Base-by-base conservation (phyloP, 2,797 vertebrate genomes). In the Knipowitschia caucasica region DNA sequence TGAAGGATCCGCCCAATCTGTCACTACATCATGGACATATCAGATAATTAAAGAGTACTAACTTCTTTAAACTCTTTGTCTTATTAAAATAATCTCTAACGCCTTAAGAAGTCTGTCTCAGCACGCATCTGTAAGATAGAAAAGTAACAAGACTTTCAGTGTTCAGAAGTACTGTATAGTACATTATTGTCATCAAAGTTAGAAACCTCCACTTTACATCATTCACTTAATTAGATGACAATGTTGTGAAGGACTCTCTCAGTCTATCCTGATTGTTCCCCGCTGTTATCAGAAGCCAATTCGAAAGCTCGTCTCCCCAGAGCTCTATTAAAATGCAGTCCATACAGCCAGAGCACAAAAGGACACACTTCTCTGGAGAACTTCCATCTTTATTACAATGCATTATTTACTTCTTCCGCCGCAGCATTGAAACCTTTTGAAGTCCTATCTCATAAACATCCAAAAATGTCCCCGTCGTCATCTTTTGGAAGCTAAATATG, bases 401-500 rank as follows among this genome's bases (percentile, higher is more conserved):
- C 46, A 49, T 49, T 49, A 49, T 49, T 49, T 49, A 49, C 46
- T 49, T 49, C 46, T 30, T 34, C 29, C 18, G 46, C 11, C 11
- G 11, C 43, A 26, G 43, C n/a, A 14, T 8, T 17, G 50, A 40
- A 20, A 4, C 4, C 5, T 17, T 47, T 40, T 49, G 10, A 54
- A 43, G 45, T 58, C 56, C 4, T 29, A 25, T 50, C 23, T 47
- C 23, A 34, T 53, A 36, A 64, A 58, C 38, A 46, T 50, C 46
- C 39, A 29, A 11, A 51, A 17, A 47, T 9, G 10, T 12, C 14
- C 27, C 18, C 17, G 36, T 30, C n/a, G 34, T 31, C 29, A 39
- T 45, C 14, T 27, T n/a, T 27, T 51, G 14, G 2, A 34, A 45
- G 42, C 31, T 7, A 17, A 53, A 33, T 47, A 6, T 33, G n/a